These are phyloP conservation scores for Thamnaconus septentrionalis DNA, from an alignment of 2,113 vertebrate genomes.

Conservation along the genomic window DNA sequence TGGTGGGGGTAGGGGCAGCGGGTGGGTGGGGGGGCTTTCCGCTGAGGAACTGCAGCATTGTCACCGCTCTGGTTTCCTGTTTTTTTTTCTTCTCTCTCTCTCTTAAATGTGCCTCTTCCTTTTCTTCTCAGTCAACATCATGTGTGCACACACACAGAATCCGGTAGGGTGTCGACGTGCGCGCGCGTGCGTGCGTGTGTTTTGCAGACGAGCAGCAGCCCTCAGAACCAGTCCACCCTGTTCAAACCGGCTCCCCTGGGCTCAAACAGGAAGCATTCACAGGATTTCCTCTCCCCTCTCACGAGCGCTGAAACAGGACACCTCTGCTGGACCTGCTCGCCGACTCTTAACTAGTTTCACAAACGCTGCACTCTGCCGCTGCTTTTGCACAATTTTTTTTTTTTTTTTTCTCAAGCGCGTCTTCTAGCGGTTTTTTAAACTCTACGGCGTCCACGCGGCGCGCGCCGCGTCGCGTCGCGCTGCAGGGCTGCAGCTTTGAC, in stretches of 20 bases:
- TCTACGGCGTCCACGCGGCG: no score
- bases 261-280: constrained; percentile 78
- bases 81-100: constrained; percentile 45
- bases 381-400: constrained; percentile 13
- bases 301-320: constrained; percentile 71
- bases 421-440: no score
- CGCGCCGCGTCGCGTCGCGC: no score
- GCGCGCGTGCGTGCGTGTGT: constrained; percentile 18
- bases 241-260: constrained; percentile 73
- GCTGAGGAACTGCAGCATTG: constrained; percentile 72
- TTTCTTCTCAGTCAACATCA: constrained; percentile 46
- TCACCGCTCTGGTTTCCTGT: constrained; percentile 67
- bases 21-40: constrained; percentile 57
- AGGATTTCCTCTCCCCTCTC: constrained; percentile 76
- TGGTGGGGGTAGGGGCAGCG: constrained; percentile 39
- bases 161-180: neutral
- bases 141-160: constrained; percentile 46
- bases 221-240: constrained; percentile 71
- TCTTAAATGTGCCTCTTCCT: constrained; percentile 60
- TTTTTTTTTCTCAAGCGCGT: neutral
- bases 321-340: constrained; percentile 59
- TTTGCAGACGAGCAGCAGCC: constrained; percentile 68
- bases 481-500: no score
- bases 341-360: constrained; percentile 47
- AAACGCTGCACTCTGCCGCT: constrained; percentile 21